phyloP scores from a whole-genome alignment of 2,797 vertebrate species.

The Sebastes ruberrimus region DNA sequence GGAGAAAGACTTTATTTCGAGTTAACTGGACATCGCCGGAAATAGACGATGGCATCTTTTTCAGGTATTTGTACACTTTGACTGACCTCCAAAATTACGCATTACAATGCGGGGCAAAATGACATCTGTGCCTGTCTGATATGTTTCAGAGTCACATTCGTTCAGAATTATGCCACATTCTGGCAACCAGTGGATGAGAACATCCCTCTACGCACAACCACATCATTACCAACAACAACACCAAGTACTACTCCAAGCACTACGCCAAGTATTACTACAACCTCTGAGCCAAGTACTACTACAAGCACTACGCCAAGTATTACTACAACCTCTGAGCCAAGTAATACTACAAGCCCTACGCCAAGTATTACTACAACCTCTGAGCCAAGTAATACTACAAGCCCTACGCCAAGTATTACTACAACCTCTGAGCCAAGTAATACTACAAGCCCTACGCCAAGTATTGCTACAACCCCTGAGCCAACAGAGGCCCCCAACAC shows the following conservation, averaged over 20 bases:
- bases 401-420: no score
- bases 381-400: no score
- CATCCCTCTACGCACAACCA: no score
- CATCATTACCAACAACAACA: background rate
- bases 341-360: background rate
- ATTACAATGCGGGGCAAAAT: background rate
- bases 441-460: no score
- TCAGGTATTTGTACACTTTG: slow-evolving; percentile 47
- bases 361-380: no score
- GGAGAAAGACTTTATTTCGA: rapidly evolving
- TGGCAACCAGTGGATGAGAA: slow-evolving; percentile 6
- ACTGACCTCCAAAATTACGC: background rate
- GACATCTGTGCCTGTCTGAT: background rate
- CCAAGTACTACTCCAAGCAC: background rate
- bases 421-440: no score
- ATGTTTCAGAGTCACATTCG: slow-evolving; percentile 60
- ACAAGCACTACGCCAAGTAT: background rate
- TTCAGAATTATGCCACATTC: rapidly evolving
- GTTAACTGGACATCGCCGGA: slow-evolving; percentile 47
- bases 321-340: background rate
- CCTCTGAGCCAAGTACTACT: background rate
- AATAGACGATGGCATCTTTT: background rate
- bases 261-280: background rate
- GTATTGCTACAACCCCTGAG: no score
- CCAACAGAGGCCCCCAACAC: rapidly evolving